These are phyloP conservation scores for Monodelphis domestica DNA, from an alignment of 2,797 vertebrate species.

Conservation along the genomic window DNA sequence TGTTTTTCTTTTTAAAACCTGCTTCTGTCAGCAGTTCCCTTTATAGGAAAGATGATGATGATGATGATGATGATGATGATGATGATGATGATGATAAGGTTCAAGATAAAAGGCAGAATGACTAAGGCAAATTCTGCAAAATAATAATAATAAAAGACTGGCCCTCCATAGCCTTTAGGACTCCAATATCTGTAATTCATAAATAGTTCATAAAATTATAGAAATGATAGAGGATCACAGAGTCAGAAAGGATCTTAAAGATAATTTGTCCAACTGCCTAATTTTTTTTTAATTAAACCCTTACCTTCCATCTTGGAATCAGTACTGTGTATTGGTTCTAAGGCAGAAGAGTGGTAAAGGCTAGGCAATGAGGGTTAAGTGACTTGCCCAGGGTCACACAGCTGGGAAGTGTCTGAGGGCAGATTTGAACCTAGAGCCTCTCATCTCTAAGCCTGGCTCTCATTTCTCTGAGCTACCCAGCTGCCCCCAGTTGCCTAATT, in stretches of 20 bases:
- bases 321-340: too few species aligned
- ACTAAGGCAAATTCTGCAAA: neutral
- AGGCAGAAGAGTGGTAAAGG: too few species aligned
- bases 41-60: neutral
- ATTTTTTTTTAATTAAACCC: too few species aligned
- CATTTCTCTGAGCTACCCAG: too few species aligned
- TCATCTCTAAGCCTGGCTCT: too few species aligned
- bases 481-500: neutral
- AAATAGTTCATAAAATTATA: neutral
- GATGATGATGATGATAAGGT: neutral
- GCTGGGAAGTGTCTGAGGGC: too few species aligned
- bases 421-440: too few species aligned
- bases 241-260: neutral
- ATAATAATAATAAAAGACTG: neutral
- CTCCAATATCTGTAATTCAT: neutral
- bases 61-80: neutral
- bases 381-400: too few species aligned
- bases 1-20: conserved; percentile 11
- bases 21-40: conserved; percentile 1
- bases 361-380: too few species aligned
- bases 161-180: neutral
- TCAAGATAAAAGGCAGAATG: neutral
- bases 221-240: neutral
- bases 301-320: too few species aligned
- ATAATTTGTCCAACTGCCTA: neutral